These are phyloP conservation scores for Mesoligia furuncula DNA, from an alignment of 2,888 invertebrate genomes.

Conservation along the genomic window DNA sequence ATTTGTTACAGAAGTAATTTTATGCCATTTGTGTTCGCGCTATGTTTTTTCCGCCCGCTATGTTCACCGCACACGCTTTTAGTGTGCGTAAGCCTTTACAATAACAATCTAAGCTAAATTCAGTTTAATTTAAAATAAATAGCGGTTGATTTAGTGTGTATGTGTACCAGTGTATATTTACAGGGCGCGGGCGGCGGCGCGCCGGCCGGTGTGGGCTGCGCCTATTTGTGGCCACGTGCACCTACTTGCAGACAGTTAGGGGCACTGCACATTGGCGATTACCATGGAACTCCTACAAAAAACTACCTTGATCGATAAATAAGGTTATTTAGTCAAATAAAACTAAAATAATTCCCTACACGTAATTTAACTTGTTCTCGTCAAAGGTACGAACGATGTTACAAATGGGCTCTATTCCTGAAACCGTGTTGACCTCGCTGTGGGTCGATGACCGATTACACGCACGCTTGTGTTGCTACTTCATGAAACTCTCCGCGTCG, in stretches of 20 bases:
- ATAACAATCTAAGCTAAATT: constrained; percentile 58
- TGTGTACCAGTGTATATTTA: constrained; percentile 48
- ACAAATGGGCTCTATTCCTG: constrained; percentile 33
- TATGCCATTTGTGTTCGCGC: background rate
- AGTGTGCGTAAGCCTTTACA: constrained; percentile 24
- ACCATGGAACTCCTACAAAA: background rate
- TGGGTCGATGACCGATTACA: constrained; percentile 42
- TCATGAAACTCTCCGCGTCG: constrained; percentile 10
- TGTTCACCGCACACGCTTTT: background rate
- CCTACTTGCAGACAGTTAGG: constrained; percentile 5
- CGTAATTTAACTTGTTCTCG: constrained; percentile 18
- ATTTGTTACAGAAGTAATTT: background rate
- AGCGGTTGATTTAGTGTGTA: constrained; percentile 49
- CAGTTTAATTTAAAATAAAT: constrained; percentile 62
- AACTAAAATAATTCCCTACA: background rate
- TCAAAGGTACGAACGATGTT: constrained; percentile 14
- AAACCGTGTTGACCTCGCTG: constrained; percentile 15
- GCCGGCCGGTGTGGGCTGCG: background rate
- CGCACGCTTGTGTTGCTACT: constrained; percentile 17
- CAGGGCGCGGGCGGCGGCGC: background rate
- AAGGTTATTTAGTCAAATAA: too few species aligned
- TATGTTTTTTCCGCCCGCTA: background rate
- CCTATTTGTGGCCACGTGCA: constrained; percentile 45
- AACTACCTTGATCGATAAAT: background rate
- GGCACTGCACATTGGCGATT: background rate